phyloP scores from a whole-genome alignment of 1,140 invertebrate species.

The Penaeus japonicus region DNA sequence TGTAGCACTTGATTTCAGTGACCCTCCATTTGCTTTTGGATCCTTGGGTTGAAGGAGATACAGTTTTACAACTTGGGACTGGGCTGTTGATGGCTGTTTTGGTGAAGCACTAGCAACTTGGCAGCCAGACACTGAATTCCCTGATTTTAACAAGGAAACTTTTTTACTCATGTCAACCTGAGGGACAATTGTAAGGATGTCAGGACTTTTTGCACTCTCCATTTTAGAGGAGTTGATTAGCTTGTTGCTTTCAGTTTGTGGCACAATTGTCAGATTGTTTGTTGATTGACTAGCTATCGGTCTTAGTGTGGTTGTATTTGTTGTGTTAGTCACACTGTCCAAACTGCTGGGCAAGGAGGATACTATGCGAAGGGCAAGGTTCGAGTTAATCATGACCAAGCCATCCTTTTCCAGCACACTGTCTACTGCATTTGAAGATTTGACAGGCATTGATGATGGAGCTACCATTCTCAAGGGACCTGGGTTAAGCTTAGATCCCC shows the following conservation, averaged over 20 bases:
- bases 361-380: slow-evolving; percentile 57
- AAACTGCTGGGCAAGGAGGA: slow-evolving; percentile 39
- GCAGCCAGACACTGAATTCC: background rate
- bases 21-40: background rate
- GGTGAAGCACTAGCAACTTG: background rate
- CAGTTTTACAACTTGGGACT: slow-evolving; percentile 54
- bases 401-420: slow-evolving; percentile 49
- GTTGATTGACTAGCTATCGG: slow-evolving; percentile 18
- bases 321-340: slow-evolving; percentile 31
- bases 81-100: slow-evolving; percentile 2
- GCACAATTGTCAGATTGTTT: slow-evolving; percentile 54
- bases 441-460: slow-evolving; percentile 8
- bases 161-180: slow-evolving; percentile 51
- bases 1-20: slow-evolving; percentile 9
- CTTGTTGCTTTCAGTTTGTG: slow-evolving; percentile 46
- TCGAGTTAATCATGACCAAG: slow-evolving; percentile 57
- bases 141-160: slow-evolving; percentile 29
- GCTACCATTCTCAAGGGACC: slow-evolving; percentile 37
- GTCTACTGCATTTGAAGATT: slow-evolving; percentile 16
- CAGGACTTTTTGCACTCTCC: slow-evolving; percentile 39
- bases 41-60: slow-evolving; percentile 50
- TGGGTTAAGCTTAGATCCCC: slow-evolving; percentile 23
- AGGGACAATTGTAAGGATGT: slow-evolving; percentile 58
- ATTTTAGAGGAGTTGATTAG: background rate
- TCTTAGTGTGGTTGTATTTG: slow-evolving; percentile 38